Evolutionary conservation across 2,113 vertebrate genomes (phyloP).

Genomic region (Petaurus breviceps): DNA sequence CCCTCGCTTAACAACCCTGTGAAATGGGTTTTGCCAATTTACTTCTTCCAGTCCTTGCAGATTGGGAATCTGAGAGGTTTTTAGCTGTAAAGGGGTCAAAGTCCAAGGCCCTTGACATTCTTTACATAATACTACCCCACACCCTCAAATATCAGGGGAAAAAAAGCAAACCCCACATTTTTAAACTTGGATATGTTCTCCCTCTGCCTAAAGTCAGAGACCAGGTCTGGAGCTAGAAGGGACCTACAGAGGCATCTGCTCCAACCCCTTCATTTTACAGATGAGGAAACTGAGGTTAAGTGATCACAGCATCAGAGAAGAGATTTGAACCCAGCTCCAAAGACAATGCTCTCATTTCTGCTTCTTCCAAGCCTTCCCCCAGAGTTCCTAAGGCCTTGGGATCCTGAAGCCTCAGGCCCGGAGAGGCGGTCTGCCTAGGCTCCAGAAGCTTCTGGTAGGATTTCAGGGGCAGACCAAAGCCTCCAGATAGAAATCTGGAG

Average conservation of each 20-base stretch:
- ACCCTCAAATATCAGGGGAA: background rate
- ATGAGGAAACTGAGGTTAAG: background rate
- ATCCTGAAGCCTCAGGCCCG: background rate
- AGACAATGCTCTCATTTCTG: background rate
- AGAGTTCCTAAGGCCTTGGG: background rate
- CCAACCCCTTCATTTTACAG: background rate
- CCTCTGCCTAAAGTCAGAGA: background rate
- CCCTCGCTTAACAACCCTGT: background rate
- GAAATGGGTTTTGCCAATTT: background rate
- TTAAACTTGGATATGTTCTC: too few relatives aligned
- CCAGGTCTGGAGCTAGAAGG: background rate
- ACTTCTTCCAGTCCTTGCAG: background rate
- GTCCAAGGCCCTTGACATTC: too few relatives aligned
- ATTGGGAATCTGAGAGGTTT: background rate
- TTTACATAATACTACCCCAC: background rate
- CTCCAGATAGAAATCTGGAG: too few relatives aligned
- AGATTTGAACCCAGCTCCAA: background rate
- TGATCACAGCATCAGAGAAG: too few relatives aligned
- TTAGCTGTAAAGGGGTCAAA: background rate
- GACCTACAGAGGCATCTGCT: background rate
- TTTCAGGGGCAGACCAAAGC: background rate
- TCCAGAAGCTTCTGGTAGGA: background rate
- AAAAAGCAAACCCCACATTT: background rate
- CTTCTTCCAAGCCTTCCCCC: background rate
- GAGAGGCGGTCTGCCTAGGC: background rate